Base-by-base conservation (phyloP, 2,888 invertebrate species). In the Mylabris sibirica region DNA sequence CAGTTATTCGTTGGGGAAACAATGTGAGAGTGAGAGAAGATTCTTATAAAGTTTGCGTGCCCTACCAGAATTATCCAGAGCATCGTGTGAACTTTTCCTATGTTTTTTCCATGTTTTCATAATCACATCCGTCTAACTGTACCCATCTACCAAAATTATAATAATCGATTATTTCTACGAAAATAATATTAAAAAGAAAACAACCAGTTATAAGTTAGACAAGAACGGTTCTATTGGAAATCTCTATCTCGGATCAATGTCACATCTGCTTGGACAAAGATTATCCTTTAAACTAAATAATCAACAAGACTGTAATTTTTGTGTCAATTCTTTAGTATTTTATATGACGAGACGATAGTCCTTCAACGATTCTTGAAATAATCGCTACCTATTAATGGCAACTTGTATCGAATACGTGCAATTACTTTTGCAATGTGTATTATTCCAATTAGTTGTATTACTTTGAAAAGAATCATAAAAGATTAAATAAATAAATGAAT, bases 31-130 rank as follows among this genome's bases (percentile, higher is more conserved):
- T 70, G 65, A 64, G 64, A 63, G 65, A 53, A 53, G 17, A 64
- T 59, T 64, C 53, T 53, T 53, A 4, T 53, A 24, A 8, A 12
- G 41, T 30, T 70, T 69, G 66, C 69, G 67, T 67, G 70, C 64
- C 70, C 70, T 69, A 62, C 64, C 61, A 62, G 70, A 64, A 67
- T 69, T 69, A 70, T 67, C 62, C 62, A 34, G 59, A 53, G 44
- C 44, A 66, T 66, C 69, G 69, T 69, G 69, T 64, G 69, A 69
- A 69, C 22, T 24, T 24, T 22, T 53, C 11, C 17, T n/a, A 14
- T 41, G 12, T 41, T 14, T 17, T 17, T 49, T 20, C 8, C 20
- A 17, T 49, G 2, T 49, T 49, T 49, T 20, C 20, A 11, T 49
- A 49, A 49, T 49, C 20, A 20, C 20, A 49, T 22, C 49, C 49